Conservation (phyloP, 2,113 vertebrate species). For the Micromys minutus region DNA sequence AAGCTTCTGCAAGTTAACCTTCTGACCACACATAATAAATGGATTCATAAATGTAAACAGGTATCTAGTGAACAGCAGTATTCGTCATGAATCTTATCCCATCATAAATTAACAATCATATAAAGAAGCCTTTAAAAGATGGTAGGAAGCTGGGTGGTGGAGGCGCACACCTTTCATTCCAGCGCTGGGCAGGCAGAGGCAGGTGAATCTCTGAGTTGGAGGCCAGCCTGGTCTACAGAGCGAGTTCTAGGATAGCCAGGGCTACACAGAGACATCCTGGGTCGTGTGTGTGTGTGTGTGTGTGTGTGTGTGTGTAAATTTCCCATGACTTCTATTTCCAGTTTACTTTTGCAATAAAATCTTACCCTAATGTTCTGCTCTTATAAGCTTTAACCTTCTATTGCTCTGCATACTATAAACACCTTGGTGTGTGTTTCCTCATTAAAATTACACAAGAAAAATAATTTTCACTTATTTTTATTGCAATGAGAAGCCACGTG, state of each 20-base stretch:
- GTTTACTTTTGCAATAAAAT: slow-evolving; percentile 20
- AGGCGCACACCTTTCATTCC: not conserved
- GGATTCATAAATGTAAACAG: not conserved
- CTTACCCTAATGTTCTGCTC: not conserved
- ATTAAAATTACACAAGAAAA: not conserved
- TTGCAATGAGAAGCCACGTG: not conserved
- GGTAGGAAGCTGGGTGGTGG: not conserved
- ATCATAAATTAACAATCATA: slow-evolving; percentile 38
- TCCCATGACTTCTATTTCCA: slow-evolving; percentile 2
- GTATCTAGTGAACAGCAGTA: not conserved
- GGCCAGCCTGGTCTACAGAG: not conserved
- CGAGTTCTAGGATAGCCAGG: not conserved
- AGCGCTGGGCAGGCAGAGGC: not conserved
- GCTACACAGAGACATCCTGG: not conserved
- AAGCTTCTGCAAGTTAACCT: not conserved
- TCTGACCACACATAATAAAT: not conserved
- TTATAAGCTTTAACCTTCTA: not conserved
- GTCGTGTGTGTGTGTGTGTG: not conserved
- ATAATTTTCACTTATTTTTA: not conserved
- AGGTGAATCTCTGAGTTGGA: not conserved
- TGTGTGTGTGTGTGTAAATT: not conserved
- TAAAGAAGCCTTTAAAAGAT: slow-evolving; percentile 24
- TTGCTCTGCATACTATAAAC: not conserved
- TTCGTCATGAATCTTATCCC: slow-evolving; percentile 16
- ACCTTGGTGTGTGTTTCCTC: not conserved